phyloP scores from a whole-genome alignment of 2,113 vertebrate species.

The Siniperca chuatsi region DNA sequence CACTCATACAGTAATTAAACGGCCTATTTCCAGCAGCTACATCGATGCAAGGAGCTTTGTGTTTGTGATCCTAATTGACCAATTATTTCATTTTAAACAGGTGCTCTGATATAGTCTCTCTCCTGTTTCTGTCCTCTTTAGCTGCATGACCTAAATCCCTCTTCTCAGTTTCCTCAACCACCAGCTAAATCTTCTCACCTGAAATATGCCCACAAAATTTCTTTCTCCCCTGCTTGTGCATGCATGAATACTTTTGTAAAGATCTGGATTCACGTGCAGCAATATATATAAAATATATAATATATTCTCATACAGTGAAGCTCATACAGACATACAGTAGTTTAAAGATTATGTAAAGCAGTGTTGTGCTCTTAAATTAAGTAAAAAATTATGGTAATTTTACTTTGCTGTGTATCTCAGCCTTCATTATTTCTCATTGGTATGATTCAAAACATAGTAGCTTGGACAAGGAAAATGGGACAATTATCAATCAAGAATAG shows the following conservation, averaged over 20 bases:
- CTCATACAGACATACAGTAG: not conserved
- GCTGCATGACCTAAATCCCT: conserved; percentile 57
- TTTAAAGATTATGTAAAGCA: conserved; percentile 13
- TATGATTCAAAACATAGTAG: not conserved
- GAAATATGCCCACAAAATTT: conserved; percentile 10
- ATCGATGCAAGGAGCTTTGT: not conserved
- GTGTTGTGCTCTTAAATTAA: not conserved
- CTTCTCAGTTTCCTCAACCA: conserved; percentile 47
- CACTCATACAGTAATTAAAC: not conserved
- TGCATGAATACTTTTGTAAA: not conserved
- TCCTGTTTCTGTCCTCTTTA: conserved; percentile 24
- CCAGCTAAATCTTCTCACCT: conserved; percentile 41
- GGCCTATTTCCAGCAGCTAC: not conserved
- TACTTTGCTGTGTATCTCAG: not conserved
- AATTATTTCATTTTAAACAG: not conserved
- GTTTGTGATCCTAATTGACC: not conserved
- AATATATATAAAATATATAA: not conserved
- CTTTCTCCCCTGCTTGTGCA: not conserved
- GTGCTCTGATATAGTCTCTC: not conserved
- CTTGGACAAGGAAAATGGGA: not conserved
- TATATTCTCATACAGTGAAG: not conserved
- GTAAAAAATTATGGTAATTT: not conserved
- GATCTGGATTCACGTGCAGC: conserved; percentile 2
- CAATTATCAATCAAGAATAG: not conserved
- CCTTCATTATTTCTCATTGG: too few relatives aligned